Evolutionary conservation across 2,888 invertebrate genomes (phyloP).

Genomic region (Drosophila multiciliata): DNA sequence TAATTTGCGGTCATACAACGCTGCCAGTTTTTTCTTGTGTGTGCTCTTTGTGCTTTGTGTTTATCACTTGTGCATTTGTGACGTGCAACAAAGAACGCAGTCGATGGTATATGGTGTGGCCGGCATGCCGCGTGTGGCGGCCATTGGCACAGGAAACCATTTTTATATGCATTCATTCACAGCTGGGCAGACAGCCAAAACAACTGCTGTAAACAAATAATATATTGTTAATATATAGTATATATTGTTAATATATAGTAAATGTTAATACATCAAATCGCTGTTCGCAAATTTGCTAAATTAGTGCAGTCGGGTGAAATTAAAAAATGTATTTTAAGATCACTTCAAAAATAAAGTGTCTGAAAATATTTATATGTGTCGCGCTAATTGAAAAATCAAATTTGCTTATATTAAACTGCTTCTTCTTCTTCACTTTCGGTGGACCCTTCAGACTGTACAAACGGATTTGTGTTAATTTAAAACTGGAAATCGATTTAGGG

Average conservation of each 20-base stretch:
- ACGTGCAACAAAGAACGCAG: slow-evolving; percentile 29
- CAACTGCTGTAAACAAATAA: slow-evolving; percentile 3
- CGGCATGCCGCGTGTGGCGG: slow-evolving; percentile 61
- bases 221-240: slow-evolving; percentile 24
- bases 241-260: slow-evolving; percentile 4
- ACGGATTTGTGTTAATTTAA: slow-evolving; percentile 45
- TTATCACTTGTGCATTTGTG: slow-evolving; percentile 50
- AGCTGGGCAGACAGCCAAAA: slow-evolving; percentile 65
- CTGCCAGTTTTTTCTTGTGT: slow-evolving; percentile 19
- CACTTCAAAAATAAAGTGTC: slow-evolving; percentile 8
- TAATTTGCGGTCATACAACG: slow-evolving; percentile 33
- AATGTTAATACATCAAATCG: slow-evolving; percentile 22
- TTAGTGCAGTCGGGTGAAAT: slow-evolving; percentile 39
- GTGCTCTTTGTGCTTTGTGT: slow-evolving; percentile 52
- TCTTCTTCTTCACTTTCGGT: slow-evolving; percentile 21
- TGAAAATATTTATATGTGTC: slow-evolving; percentile 23
- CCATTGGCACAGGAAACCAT: slow-evolving; percentile 73
- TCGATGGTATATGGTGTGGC: not conserved
- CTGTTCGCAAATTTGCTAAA: slow-evolving; percentile 8
- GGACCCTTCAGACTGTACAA: slow-evolving; percentile 15
- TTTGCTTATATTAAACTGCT: slow-evolving; percentile 16
- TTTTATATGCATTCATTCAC: slow-evolving; percentile 24
- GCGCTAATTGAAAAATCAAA: slow-evolving; percentile 62
- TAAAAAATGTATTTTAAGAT: slow-evolving; percentile 38
- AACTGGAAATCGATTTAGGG: slow-evolving; percentile 54